Conservation (phyloP, 23 tunicate genomes). For the Phallusia fumigata region DNA sequence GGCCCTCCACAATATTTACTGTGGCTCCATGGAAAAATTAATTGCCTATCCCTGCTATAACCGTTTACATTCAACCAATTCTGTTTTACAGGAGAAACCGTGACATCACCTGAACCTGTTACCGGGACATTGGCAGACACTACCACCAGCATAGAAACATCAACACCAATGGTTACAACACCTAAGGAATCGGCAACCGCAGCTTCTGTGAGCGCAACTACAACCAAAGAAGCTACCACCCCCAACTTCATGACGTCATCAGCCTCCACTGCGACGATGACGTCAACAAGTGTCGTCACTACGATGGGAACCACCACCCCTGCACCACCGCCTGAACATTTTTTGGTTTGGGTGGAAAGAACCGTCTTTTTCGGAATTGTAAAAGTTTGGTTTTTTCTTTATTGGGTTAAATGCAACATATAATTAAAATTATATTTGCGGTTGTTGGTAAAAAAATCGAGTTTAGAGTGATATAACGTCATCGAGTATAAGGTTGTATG, state of each 20-base stretch:
- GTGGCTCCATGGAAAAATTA: too few species aligned
- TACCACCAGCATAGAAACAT: background rate
- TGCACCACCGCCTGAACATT: background rate
- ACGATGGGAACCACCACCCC: background rate
- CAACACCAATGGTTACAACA: background rate
- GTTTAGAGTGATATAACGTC: too few species aligned
- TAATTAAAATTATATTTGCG: too few species aligned
- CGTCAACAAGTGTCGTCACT: background rate
- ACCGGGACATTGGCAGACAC: background rate
- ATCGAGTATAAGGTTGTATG: too few species aligned
- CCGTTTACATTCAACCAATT: too few species aligned
- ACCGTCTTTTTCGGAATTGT: background rate
- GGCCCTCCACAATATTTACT: too few species aligned
- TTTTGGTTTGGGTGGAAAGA: background rate
- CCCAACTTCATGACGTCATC: background rate
- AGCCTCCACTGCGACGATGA: background rate
- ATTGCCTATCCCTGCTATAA: too few species aligned
- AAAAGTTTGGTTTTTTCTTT: background rate
- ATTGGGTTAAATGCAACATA: too few species aligned
- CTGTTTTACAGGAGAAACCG: too few species aligned
- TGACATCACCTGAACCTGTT: too few species aligned
- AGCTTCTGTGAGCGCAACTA: background rate
- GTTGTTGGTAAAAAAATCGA: too few species aligned
- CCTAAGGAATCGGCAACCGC: background rate
- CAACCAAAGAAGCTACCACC: background rate